Base-by-base conservation (phyloP, 2,113 vertebrate species). In the Abramis brama region DNA sequence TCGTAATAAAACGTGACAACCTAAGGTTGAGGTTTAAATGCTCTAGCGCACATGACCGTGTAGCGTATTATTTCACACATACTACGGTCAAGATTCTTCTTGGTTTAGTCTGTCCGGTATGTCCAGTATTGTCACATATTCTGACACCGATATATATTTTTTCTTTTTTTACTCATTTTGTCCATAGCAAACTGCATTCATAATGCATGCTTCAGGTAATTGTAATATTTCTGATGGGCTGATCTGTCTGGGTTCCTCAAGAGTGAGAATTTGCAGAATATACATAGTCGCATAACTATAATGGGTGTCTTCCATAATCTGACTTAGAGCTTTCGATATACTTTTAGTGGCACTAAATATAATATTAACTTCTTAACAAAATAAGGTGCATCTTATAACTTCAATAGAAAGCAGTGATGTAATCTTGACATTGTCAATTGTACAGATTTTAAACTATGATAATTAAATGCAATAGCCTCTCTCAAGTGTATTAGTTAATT, bases 331-430 rank as follows among this genome's bases (percentile, higher is more conserved):
- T 82, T 93, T 91, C 89, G 52, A 74, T 87, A 88, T 78, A 91
- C 86, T 91, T 89, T 93, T 83, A 92, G 93, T 93, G 93, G 93
- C 92, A 91, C 92, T 87, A 68, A 45, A 91, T 55, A 62, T 91
- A 92, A 91, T 88, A 87, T 91, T 91, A 91, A 86, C 76, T 92
- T 90, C 89, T 93, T 94, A 90, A 93, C 91, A 94, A 94, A 94
- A 94, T 95, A 95, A 95, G 94, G 95, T 95, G 94, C 95, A 94
- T 95, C 88, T 89, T 91, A 92, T 90, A 91, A 89, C 89, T 91
- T 91, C 85, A 71, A 77, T 77, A 79, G 86, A 88, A 85, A 88
- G 81, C 81, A 73, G 85, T 77, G 74, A 86, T 27, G 82, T 66
- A 74, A 76, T 82, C 75, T 76, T 68, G 85, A 82, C 68, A 68